Evolutionary conservation across 2,113 vertebrate species (phyloP), one percentile per base, ranked within the genome.

Genomic region (Parotia lawesii): DNA sequence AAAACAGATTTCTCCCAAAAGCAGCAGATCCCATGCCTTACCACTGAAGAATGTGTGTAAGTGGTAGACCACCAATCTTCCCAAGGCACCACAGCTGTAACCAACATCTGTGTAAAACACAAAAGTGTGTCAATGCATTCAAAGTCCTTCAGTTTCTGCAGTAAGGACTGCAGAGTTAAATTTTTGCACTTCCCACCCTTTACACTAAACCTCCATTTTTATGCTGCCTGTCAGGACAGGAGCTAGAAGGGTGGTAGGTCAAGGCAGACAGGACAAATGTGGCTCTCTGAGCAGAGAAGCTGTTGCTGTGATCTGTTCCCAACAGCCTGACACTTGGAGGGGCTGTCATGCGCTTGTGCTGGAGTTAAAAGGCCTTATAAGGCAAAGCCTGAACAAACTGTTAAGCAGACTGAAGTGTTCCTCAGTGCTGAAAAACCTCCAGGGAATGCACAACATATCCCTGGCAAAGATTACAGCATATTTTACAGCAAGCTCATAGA

Each of bases 321-420:
- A 67, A 42, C 70, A 93, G 95, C 74, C 95, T 96, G 94, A 93
- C 95, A 90, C 90, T 96, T 88, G 93, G 95, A 97, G 94, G 72
- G 87, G 87, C 61, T 98, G 96, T 96, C 97, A 96, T 96, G 96
- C 7, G 83, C 94, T 92, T n/a, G 44, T 94, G 94, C 94, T 95
- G 97, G 94, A 97, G 95, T 66, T 94, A 97, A 98, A 98, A 97
- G 69, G 94, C 98, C 98, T 97, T 98, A 98, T 98, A 98, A 98
- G 98, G 98, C 87, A 97, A 98, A 97, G 96, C 74, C 97, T 84
- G 83, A 93, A 96, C 94, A 95, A 95, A 91, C 96, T 4, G 83
- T 87, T 93, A 96, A 96, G 94, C 92, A 73, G 94, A 44, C 96
- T 97, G 93, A 97, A 98, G 97, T 97, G 97, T 90, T 97, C 94